phyloP scores from a whole-genome alignment of 2,113 vertebrate genomes.

The Etia nguti region DNA sequence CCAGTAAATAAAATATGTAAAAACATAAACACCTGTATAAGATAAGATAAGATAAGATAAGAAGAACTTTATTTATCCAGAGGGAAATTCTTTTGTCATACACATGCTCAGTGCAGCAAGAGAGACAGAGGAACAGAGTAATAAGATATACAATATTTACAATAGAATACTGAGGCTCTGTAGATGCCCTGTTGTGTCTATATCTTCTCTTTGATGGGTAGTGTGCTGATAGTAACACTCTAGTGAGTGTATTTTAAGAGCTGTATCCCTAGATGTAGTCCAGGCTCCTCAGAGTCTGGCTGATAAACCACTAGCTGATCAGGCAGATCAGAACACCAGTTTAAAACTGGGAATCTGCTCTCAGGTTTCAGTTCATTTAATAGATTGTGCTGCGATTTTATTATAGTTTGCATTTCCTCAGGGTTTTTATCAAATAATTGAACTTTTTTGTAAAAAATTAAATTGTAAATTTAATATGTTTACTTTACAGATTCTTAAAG shows the following conservation, averaged over 20 bases:
- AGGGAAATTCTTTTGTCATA: no score
- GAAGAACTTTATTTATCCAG: no score
- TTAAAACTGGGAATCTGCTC: neutral
- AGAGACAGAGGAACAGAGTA: no score
- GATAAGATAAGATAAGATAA: no score
- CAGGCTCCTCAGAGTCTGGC: neutral
- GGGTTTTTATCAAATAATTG: neutral
- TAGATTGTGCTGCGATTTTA: neutral
- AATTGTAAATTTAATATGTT: neutral
- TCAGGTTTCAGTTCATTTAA: neutral
- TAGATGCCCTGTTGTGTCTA: neutral
- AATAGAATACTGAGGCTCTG: no score
- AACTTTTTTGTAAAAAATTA: neutral
- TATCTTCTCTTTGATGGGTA: neutral
- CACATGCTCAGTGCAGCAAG: no score
- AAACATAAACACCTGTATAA: neutral
- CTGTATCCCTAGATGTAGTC: neutral
- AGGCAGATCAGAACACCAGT: conserved; percentile 5
- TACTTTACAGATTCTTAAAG: neutral
- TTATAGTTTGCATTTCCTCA: neutral
- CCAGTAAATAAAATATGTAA: neutral
- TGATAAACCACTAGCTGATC: neutral
- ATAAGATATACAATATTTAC: no score
- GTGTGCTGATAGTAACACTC: neutral
- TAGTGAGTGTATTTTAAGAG: neutral